Conservation (phyloP, 1,140 invertebrate genomes). For the Ptiloglossa arizonensis region DNA sequence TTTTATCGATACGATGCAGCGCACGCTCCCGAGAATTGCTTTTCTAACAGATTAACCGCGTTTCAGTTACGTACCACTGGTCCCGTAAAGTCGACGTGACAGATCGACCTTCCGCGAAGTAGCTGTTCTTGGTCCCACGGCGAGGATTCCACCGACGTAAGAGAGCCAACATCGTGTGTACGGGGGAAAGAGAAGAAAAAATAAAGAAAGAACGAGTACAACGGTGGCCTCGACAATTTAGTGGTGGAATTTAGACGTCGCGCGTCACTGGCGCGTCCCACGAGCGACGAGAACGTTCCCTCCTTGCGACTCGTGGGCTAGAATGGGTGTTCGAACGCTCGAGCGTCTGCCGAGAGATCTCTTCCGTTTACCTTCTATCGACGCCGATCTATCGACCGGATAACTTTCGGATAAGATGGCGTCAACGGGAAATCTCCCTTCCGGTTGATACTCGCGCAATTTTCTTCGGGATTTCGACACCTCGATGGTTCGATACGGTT, state of each 20-base stretch:
- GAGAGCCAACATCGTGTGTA: background rate
- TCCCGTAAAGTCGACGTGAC: slow-evolving; percentile 39
- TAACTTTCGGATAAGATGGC: slow-evolving; percentile 21
- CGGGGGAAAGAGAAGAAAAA: background rate
- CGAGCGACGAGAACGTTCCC: slow-evolving; percentile 41
- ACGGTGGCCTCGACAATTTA: slow-evolving; percentile 54
- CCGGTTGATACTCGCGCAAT: slow-evolving; percentile 9
- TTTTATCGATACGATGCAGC: slow-evolving; percentile 22
- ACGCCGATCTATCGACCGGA: slow-evolving; percentile 12
- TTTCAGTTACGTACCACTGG: slow-evolving; percentile 38
- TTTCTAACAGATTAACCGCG: slow-evolving; percentile 47
- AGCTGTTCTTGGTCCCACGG: slow-evolving; percentile 19
- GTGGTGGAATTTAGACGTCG: slow-evolving; percentile 67
- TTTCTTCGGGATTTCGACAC: background rate
- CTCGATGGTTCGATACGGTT: background rate
- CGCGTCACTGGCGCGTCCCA: slow-evolving; percentile 54
- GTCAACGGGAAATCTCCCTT: background rate
- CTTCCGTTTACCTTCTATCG: slow-evolving; percentile 26
- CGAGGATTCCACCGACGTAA: slow-evolving; percentile 24
- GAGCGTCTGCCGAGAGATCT: slow-evolving; percentile 30
- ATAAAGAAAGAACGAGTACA: background rate
- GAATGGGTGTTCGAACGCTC: slow-evolving; percentile 54
- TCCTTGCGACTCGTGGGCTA: slow-evolving; percentile 1
- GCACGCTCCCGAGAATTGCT: slow-evolving; percentile 40
- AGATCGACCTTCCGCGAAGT: slow-evolving; percentile 52